Conservation (phyloP, 2,888 invertebrate species). For the Thyatira batis region DNA sequence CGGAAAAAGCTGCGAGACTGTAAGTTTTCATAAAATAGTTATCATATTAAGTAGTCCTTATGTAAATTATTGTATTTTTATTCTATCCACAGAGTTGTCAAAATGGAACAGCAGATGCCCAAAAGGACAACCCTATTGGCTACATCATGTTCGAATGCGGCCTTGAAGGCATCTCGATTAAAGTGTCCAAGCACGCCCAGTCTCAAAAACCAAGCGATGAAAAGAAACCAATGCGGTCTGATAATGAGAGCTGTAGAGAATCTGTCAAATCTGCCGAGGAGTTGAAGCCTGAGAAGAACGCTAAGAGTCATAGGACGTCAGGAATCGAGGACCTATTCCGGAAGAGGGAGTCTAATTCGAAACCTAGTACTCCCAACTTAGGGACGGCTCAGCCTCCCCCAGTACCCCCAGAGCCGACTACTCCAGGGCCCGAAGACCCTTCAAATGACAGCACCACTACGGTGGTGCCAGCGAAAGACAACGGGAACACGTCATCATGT, state of each 20-base stretch:
- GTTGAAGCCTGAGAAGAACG: constrained; percentile 57
- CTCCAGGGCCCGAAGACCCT: constrained; percentile 67
- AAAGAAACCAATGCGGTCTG: constrained; percentile 60
- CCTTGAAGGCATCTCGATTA: constrained; percentile 93
- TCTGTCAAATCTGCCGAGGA: constrained; percentile 78
- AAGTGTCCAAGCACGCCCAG: constrained; percentile 87
- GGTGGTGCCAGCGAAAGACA: constrained; percentile 81
- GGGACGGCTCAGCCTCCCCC: constrained; percentile 59
- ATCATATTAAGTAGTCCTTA: not conserved
- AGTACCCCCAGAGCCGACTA: constrained; percentile 52
- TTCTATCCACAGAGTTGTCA: constrained; percentile 51
- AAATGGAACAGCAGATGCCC: constrained; percentile 69
- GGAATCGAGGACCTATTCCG: constrained; percentile 76
- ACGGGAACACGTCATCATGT: constrained; percentile 92
- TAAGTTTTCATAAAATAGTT: constrained; percentile 28
- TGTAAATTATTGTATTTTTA: not conserved
- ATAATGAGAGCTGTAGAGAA: constrained; percentile 71
- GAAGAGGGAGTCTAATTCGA: constrained; percentile 82
- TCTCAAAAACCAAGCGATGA: constrained; percentile 88
- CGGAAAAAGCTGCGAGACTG: constrained; percentile 73
- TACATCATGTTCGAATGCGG: constrained; percentile 99
- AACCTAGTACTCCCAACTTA: constrained; percentile 82
- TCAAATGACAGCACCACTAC: constrained; percentile 62
- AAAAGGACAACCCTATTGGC: constrained; percentile 87
- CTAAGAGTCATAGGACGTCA: constrained; percentile 57